Base-by-base conservation (phyloP, 2,888 invertebrate genomes). In the Hylaea fasciaria region DNA sequence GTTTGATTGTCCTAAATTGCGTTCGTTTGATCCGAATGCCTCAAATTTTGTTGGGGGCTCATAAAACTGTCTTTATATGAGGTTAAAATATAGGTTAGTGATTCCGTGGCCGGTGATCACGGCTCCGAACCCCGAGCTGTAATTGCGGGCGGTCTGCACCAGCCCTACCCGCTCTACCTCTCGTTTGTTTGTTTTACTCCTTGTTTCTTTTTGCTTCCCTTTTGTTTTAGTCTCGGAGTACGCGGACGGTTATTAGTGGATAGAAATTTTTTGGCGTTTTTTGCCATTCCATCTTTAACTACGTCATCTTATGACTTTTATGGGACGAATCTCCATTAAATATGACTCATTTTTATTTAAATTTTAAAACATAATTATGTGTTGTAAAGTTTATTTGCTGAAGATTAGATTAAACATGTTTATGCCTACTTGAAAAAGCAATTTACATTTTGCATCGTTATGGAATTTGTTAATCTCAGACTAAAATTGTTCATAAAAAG, bases 21-120 rank as follows among this genome's bases (percentile, higher is more conserved):
- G 44, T 50, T 57, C 57, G 17, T 62, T 52, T 46, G 61, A 83
- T 80, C 77, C 78, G 73, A 59, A 65, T 65, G 29, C 14, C 72
- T 70, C 63, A 69, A 61, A 72, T 72, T 66, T 62, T 55, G 58
- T 71, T 69, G 69, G 66, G 55, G 50, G 68, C 65, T 70, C 71
- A 65, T 81, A 82, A 82, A 83, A 81, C 69, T 77, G 80, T 82
- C 74, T 73, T 82, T 82, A 80, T 73, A 76, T 71, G 75, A 78
- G 77, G 73, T 81, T 81, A 86, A 87, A 89, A 82, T 88, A 89
- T 86, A 86, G 87, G 89, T 84, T 87, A 78, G 73, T 72, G 68
- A 72, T 77, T 76, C 70, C 72, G 77, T 72, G 62, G 67, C 54
- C 63, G 66, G 67, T 70, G 81, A 75, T 76, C 72, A 65, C 57